Conservation (phyloP, 2,113 vertebrate species). For the Siphamia tubifer region DNA sequence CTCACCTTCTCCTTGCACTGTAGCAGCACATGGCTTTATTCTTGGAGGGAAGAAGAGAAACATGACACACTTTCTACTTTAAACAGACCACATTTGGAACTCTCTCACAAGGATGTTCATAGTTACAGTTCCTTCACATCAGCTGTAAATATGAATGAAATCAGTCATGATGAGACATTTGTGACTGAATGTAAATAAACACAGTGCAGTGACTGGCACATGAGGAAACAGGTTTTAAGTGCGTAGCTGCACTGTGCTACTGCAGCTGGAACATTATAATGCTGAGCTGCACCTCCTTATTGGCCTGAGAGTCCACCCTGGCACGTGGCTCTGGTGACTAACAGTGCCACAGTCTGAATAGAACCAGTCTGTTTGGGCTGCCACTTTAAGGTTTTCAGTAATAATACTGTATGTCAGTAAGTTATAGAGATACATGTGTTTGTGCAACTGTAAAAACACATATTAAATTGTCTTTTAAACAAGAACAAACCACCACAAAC, state of each 20-base stretch:
- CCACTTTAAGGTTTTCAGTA: not conserved
- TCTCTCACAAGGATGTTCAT: not conserved
- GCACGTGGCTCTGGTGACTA: conserved; percentile 18
- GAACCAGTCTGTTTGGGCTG: not conserved
- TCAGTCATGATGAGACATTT: not conserved
- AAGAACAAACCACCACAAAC: no score
- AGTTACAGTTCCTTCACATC: not conserved
- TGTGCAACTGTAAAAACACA: not conserved
- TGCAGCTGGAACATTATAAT: conserved; percentile 70
- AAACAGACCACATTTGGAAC: conserved; percentile 8
- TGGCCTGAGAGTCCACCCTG: conserved; percentile 23
- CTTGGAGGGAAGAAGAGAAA: conserved; percentile 28
- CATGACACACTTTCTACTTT: conserved; percentile 6
- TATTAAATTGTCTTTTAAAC: not conserved
- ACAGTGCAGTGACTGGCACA: not conserved
- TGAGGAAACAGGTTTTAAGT: not conserved
- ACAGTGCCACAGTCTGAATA: conserved; percentile 32
- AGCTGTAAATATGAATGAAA: not conserved
- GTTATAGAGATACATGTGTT: not conserved
- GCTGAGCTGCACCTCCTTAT: conserved; percentile 55
- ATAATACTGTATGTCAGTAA: not conserved
- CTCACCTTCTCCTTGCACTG: conserved; percentile 16
- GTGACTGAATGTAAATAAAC: not conserved
- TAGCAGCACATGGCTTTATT: conserved; percentile 55
- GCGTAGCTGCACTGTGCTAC: conserved; percentile 20